Base-by-base conservation (phyloP, 2,113 vertebrate genomes). In the Pleuronectes platessa region DNA sequence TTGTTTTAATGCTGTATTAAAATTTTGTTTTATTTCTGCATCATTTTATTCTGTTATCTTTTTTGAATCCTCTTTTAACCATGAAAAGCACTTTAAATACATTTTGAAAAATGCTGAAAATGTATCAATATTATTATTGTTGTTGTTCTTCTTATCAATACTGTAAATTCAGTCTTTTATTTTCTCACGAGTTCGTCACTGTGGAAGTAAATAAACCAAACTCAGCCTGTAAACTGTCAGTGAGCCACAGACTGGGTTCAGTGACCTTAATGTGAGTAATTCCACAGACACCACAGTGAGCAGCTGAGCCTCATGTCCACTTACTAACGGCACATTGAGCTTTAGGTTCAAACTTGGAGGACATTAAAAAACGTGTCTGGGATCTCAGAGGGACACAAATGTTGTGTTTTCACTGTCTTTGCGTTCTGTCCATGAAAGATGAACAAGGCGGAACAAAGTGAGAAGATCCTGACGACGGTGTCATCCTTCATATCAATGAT, bases 261-360 rank as follows among this genome's bases (percentile, higher is more conserved):
- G 59, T 71, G 63, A 76, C 74, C 74, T 74, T 61, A 79, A 81
- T 73, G 51, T 42, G 59, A 79, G 17, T 15, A 45, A 8, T 17
- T 68, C 72, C 45, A 20, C 71, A 69, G 72, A 65, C 1, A 11
- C 63, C 40, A 42, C 73, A 66, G 76, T 12, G 62, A 85, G 51
- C 80, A 74, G 75, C 79, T 78, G 74, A 64, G 79, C 21, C 68
- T 79, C 61, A 24, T 24, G 27, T 54, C 59, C 3, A 54, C 54
- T 79, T 66, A 72, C 71, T 54, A 67, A 68, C 79, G 55, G 76
- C 70, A 72, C 51, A 20, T 74, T 61, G 27, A 86, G 65, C 47
- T 0, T 71, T 47, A 40, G 35, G 55, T 70, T 59, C 35, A 4
- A 64, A 26, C 51, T 17, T 35, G 14, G 4, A 49, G 47, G 14